Evolutionary conservation across 2,797 vertebrate genomes (phyloP), one percentile per base, ranked within the genome.

Genomic region (Acropternis orthonyx): DNA sequence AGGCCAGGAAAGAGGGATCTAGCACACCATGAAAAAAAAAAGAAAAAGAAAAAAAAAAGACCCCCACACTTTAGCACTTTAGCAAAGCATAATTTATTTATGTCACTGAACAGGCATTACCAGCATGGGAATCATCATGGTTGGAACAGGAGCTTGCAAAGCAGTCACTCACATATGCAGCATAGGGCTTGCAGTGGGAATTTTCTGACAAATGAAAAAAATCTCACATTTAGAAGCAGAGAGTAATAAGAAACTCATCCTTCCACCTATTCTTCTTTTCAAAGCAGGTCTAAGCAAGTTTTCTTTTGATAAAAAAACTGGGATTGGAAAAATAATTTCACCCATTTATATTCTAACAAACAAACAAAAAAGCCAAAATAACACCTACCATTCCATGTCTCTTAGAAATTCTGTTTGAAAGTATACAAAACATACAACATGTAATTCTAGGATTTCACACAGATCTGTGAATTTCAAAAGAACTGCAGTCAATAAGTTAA

Each of bases 1-100:
- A 99, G 98, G 96, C 99, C 99, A 95, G 99, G 99, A 97, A 99
- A 99, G 86, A 99, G 98, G 69, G 98, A 98, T 95, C 99, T 99
- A 89, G 52, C 71, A 94, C 17, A 88, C 34, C 92, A 96, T 58
- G 41, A 73, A 86, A 87, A 73, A 86, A 87, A 18, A 8, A 12
- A 5, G 13, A 49, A 4, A 43, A 9, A n/a, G 59, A 43, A 14
- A 69, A 49, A 49, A 22, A 59, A 37, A 56, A n/a, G 9, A 3
- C 2, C 54, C 46, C 14, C 19, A 51, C 24, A 27, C 9, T 75
- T 82, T 22, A 62, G 63, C 8, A 80, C 14, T n/a, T 92, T 14
- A 93, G 69, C 15, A 91, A 88, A 89, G 20, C 19, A 62, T 36
- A 5, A 56, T 88, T 85, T 88, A 30, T 63, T 89, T 85, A 30